Evolutionary conservation across 2,888 invertebrate species (phyloP).

Genomic region (Polydrusus cervinus): DNA sequence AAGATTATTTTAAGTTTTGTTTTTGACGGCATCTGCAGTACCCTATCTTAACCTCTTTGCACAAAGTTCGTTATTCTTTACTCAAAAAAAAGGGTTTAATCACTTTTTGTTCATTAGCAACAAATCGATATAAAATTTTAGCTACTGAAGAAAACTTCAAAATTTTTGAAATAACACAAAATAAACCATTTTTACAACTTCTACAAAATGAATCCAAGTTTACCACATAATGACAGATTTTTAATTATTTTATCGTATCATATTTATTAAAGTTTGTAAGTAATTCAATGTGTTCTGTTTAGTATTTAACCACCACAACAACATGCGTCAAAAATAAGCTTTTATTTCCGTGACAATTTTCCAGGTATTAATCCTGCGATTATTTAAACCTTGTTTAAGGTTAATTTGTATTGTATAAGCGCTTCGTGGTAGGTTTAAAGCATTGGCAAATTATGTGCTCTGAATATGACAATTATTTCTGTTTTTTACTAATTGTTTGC

Average conservation of each 20-base stretch:
- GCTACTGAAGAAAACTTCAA: no score
- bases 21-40: no score
- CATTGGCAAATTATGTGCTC: conserved; percentile 60
- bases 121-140: no score
- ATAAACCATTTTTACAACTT: no score
- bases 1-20: no score
- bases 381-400: conserved; percentile 50
- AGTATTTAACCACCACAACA: conserved; percentile 1
- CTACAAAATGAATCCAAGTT: no score
- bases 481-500: conserved; percentile 17
- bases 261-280: background rate
- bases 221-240: no score
- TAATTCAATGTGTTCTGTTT: background rate
- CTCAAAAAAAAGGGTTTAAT: no score
- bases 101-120: no score
- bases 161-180: no score
- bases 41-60: no score
- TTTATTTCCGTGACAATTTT: conserved; percentile 28
- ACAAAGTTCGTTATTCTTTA: no score
- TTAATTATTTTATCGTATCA: background rate
- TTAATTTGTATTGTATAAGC: conserved; percentile 53
- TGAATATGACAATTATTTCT: conserved; percentile 55
- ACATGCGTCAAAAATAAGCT: conserved; percentile 21
- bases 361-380: conserved; percentile 17
- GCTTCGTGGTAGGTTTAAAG: conserved; percentile 54